These are phyloP conservation scores for Bombyx huttoni DNA, from an alignment of 2,888 invertebrate genomes.

Conservation along the genomic window DNA sequence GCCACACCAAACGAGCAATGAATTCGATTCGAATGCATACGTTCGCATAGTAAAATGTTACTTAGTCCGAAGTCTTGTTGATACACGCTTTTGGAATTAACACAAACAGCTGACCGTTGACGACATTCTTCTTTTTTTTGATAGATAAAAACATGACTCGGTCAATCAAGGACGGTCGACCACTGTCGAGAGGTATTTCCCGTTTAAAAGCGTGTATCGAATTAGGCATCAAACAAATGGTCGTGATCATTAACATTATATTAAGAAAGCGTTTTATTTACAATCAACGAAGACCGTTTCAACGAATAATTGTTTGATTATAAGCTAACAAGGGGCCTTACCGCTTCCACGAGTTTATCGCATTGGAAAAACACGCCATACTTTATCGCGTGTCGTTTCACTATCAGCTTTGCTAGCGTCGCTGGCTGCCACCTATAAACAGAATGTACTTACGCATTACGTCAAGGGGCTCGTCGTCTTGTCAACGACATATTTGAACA, in stretches of 20 bases:
- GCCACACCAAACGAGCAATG: conserved; percentile 20
- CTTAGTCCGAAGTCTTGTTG: conserved; percentile 41
- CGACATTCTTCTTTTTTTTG: conserved; percentile 53
- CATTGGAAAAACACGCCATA: conserved; percentile 57
- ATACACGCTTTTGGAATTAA: conserved; percentile 59
- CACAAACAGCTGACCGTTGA: conserved; percentile 66
- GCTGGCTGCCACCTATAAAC: conserved; percentile 10
- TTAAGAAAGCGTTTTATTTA: conserved; percentile 8
- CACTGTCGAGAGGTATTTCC: conserved; percentile 54
- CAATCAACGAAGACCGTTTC: conserved; percentile 5
- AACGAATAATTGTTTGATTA: conserved; percentile 10
- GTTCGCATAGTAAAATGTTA: conserved; percentile 13
- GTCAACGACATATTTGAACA: conserved; percentile 14
- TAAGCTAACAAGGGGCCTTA: conserved; percentile 20
- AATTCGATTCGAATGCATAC: conserved; percentile 9
- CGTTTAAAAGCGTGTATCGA: conserved; percentile 34
- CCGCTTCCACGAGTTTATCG: conserved; percentile 49
- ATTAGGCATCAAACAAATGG: conserved; percentile 1
- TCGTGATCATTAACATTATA: conserved; percentile 11
- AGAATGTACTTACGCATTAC: conserved; percentile 3
- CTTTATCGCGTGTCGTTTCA: conserved; percentile 49
- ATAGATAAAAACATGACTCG: conserved; percentile 63
- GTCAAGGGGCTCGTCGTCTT: conserved; percentile 15
- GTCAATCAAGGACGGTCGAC: conserved; percentile 63
- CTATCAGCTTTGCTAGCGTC: conserved; percentile 42